Evolutionary conservation across 2,113 vertebrate genomes (phyloP).

Genomic region (Eclectus roratus): DNA sequence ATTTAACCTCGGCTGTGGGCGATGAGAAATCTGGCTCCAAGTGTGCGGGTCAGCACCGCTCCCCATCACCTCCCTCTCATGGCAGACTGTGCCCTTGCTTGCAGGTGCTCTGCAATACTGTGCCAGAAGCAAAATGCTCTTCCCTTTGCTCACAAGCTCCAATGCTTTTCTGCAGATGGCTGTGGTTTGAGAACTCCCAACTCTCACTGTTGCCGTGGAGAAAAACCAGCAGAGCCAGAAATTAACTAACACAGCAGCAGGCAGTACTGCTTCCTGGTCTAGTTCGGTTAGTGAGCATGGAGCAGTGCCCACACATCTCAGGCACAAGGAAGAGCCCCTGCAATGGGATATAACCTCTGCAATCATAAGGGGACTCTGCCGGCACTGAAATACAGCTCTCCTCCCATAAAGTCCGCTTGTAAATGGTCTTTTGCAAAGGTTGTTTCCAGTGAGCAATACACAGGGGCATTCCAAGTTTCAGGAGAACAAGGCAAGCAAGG

Average conservation of each 20-base stretch:
- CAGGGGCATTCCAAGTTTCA: not conserved
- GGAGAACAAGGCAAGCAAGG: not conserved
- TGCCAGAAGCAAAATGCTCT: not conserved
- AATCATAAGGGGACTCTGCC: not conserved
- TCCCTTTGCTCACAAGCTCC: not conserved
- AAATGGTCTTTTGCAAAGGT: not conserved
- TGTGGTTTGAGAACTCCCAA: not conserved
- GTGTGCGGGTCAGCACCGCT: not conserved
- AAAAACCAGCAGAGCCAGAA: not conserved
- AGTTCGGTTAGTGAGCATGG: not conserved
- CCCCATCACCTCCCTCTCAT: fast-evolving
- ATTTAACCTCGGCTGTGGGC: not conserved
- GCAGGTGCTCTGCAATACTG: fast-evolving
- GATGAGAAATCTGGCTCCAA: not conserved
- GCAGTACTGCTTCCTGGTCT: not conserved
- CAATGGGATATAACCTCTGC: not conserved
- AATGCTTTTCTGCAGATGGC: not conserved
- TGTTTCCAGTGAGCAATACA: not conserved
- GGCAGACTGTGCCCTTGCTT: not conserved
- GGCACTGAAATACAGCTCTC: not conserved
- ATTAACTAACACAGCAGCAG: not conserved
- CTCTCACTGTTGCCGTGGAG: not conserved
- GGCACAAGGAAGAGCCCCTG: not conserved
- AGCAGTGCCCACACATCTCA: not conserved
- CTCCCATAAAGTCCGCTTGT: not conserved